Percentiles rank a stretch among this genome's conserved stretches.
Evolutionary conservation across 2,113 vertebrate genomes (phyloP).

Genomic region (Pitta sordida): DNA sequence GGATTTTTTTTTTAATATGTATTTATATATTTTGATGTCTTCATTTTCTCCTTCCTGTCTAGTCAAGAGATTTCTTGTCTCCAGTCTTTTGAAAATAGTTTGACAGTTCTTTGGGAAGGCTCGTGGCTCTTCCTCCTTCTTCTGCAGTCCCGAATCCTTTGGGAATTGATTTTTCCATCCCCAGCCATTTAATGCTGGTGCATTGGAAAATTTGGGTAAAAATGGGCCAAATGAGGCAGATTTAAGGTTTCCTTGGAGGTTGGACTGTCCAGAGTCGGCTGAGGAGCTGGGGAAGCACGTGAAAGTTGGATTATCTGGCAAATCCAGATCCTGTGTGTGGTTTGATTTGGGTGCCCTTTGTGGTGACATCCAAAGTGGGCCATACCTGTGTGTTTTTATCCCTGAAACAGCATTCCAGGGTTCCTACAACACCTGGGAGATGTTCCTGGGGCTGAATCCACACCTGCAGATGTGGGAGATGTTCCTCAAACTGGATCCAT

Average conservation of each 20-base stretch:
- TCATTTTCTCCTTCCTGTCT: constrained; percentile 43
- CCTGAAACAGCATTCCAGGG: neutral
- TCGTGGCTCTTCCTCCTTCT: neutral
- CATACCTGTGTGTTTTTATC: neutral
- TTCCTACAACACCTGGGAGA: neutral
- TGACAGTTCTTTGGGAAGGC: constrained; percentile 37
- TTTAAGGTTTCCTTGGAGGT: accelerated
- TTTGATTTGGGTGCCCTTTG: neutral
- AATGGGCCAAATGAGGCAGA: neutral
- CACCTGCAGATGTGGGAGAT: neutral
- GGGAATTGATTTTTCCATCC: neutral
- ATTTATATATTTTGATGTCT: constrained; percentile 54
- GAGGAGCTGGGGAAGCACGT: accelerated
- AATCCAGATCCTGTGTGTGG: neutral
- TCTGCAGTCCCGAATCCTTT: neutral
- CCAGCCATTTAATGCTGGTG: neutral
- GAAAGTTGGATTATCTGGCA: neutral
- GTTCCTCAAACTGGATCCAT: neutral
- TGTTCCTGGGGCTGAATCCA: neutral
- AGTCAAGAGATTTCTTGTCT: constrained; percentile 26
- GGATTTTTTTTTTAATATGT: neutral
- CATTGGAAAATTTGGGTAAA: neutral
- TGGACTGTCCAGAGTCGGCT: neutral
- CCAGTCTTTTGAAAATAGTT: constrained; percentile 19
- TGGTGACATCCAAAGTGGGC: accelerated